Conservation (phyloP, 2,797 vertebrate genomes). For the Adelosebastes latens region DNA sequence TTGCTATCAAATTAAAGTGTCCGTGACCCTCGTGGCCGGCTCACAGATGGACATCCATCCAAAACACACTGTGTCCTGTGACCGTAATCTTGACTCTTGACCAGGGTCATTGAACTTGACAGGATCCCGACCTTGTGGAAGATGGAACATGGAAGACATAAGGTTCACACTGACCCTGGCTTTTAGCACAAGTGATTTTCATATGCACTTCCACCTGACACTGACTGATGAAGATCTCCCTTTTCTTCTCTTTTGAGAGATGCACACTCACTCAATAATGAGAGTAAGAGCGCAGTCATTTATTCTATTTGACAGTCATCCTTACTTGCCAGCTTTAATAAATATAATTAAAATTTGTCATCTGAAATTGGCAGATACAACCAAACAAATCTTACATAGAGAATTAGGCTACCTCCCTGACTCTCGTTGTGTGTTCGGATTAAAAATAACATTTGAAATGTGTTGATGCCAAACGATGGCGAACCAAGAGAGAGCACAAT, state of each 20-base stretch:
- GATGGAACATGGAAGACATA: constrained; percentile 54
- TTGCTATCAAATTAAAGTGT: constrained; percentile 54
- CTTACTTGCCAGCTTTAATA: neutral
- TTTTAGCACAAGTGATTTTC: constrained; percentile 64
- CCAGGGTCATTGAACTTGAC: constrained; percentile 63
- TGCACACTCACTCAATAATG: neutral
- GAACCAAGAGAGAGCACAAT: constrained; percentile 63
- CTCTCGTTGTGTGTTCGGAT: constrained; percentile 37
- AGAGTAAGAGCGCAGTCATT: constrained; percentile 9
- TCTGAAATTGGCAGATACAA: constrained; percentile 12
- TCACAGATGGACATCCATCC: constrained; percentile 61
- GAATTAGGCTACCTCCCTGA: constrained; percentile 3
- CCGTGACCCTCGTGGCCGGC: constrained; percentile 45
- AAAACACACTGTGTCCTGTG: constrained; percentile 46
- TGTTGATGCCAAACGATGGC: constrained; percentile 61
- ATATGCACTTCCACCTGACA: constrained; percentile 37
- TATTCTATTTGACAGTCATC: neutral
- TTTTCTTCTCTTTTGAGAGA: constrained; percentile 33
- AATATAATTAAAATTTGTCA: constrained; percentile 1
- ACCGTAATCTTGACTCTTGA: constrained; percentile 54
- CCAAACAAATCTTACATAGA: neutral
- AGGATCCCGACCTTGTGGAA: constrained; percentile 53
- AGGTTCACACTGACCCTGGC: constrained; percentile 52
- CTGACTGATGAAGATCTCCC: constrained; percentile 47
- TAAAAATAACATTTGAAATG: constrained; percentile 66